Percentiles rank a stretch among this genome's conserved stretches.
These are phyloP conservation scores for Globodera ellingtonae DNA, from an alignment of 1,140 invertebrate genomes.

Conservation along the genomic window DNA sequence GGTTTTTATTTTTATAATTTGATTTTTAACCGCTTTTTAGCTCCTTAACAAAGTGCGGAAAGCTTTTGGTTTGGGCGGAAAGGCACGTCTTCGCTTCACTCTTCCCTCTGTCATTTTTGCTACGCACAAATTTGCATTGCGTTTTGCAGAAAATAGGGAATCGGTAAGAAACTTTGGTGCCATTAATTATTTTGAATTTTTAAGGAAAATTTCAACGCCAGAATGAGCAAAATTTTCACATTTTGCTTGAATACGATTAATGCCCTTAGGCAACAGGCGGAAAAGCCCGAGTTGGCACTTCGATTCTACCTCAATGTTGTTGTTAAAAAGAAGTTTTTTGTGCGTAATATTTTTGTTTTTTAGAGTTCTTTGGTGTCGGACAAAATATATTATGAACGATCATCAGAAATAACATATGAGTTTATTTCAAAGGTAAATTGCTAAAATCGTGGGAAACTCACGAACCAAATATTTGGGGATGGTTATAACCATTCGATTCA, in stretches of 20 bases:
- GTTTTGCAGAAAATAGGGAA: constrained; percentile 77
- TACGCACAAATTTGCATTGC: constrained; percentile 84
- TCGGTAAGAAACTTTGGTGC: constrained; percentile 69
- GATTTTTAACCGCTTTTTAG: constrained; percentile 67
- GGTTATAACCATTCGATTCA: too few species aligned
- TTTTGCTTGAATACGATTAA: constrained; percentile 94
- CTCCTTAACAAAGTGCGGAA: constrained; percentile 77
- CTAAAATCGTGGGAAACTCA: too few species aligned
- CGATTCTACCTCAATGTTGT: constrained; percentile 87
- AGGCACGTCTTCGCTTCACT: constrained; percentile 83
- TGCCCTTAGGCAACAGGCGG: constrained; percentile 82
- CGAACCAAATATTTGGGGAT: too few species aligned
- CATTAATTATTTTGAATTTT: constrained; percentile 17
- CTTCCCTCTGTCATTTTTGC: constrained; percentile 90
- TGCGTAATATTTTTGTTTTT: constrained; percentile 68
- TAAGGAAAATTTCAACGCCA: constrained; percentile 86
- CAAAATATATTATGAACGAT: constrained; percentile 87
- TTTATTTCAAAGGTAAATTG: constrained; percentile 84
- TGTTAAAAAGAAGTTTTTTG: neutral
- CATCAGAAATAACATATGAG: constrained; percentile 95
- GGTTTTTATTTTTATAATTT: constrained; percentile 32
- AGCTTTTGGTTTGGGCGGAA: constrained; percentile 83
- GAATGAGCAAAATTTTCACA: constrained; percentile 95
- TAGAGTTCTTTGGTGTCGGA: constrained; percentile 91
- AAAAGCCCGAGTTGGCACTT: constrained; percentile 84